Conservation (phyloP, 2,797 vertebrate species). For the Garrulus glandarius region DNA sequence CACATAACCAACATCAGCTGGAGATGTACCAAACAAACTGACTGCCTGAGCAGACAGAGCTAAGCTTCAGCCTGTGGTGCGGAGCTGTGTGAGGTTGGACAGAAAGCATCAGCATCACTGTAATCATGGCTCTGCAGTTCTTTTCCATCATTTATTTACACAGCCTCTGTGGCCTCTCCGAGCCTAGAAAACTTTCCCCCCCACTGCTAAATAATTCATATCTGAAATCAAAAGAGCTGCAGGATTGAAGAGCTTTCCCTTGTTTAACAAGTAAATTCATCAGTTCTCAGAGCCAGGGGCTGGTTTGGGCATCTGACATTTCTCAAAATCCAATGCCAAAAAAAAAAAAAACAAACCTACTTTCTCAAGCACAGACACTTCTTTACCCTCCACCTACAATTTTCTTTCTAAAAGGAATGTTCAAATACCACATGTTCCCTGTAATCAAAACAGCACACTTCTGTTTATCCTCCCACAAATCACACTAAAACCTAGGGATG, state of each 20-base stretch:
- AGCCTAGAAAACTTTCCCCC: background rate
- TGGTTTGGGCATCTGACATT: background rate
- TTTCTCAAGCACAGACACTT: background rate
- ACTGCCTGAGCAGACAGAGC: background rate
- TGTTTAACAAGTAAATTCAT: background rate
- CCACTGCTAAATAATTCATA: background rate
- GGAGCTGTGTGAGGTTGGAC: background rate
- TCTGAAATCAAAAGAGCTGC: background rate
- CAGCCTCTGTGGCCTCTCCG: background rate
- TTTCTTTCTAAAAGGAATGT: background rate
- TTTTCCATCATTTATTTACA: background rate
- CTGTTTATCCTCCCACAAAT: slow-evolving; percentile 21
- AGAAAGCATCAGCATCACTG: background rate
- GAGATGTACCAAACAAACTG: background rate
- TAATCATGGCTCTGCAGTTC: background rate
- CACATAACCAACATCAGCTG: background rate
- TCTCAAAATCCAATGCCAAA: background rate
- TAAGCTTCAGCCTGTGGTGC: background rate
- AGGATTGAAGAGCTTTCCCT: background rate
- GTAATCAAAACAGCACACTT: slow-evolving; percentile 12
- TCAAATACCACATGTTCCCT: background rate
- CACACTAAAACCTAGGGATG: background rate
- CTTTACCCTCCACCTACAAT: background rate
- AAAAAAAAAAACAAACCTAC: background rate
- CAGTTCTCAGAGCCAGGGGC: background rate